These are phyloP conservation scores for Andrena dorsata DNA, from an alignment of 2,888 invertebrate species.

Conservation along the genomic window DNA sequence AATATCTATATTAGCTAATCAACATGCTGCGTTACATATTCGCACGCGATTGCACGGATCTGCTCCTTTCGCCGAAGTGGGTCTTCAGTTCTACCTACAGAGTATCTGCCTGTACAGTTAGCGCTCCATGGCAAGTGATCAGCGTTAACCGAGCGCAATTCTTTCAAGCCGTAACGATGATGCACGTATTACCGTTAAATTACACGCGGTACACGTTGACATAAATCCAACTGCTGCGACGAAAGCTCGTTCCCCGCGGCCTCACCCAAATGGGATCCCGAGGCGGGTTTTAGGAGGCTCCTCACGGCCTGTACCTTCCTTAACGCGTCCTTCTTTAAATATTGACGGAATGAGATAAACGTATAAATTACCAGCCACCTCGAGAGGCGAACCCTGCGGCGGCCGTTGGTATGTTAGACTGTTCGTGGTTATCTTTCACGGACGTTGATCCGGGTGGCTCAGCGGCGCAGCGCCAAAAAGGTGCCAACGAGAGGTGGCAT, in stretches of 20 bases:
- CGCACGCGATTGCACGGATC: too few species aligned
- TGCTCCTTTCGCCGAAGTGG: too few species aligned
- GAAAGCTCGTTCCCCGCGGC: slow-evolving; percentile 57
- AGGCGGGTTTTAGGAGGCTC: neutral
- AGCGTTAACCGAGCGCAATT: neutral
- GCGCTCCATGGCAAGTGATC: neutral
- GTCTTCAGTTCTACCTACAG: too few species aligned
- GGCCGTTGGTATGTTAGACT: slow-evolving; percentile 49
- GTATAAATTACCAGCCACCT: slow-evolving; percentile 78
- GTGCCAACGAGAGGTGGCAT: slow-evolving; percentile 49
- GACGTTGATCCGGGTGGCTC: slow-evolving; percentile 70
- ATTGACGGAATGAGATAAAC: slow-evolving; percentile 79
- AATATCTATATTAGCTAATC: too few species aligned
- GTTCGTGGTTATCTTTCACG: slow-evolving; percentile 64
- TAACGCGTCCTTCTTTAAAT: slow-evolving; percentile 69
- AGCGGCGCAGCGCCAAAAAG: slow-evolving; percentile 54
- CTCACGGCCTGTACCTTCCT: slow-evolving; percentile 6
- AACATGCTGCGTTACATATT: too few species aligned
- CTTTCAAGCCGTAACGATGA: slow-evolving; percentile 10
- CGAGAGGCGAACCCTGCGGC: slow-evolving; percentile 67
- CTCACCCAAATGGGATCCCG: slow-evolving; percentile 36
- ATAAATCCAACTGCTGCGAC: slow-evolving; percentile 67
- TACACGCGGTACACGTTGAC: slow-evolving; percentile 39
- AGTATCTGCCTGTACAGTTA: neutral
- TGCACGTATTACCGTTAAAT: slow-evolving; percentile 41